Conservation (phyloP, 2,113 vertebrate genomes). For the Maccullochella peelii region DNA sequence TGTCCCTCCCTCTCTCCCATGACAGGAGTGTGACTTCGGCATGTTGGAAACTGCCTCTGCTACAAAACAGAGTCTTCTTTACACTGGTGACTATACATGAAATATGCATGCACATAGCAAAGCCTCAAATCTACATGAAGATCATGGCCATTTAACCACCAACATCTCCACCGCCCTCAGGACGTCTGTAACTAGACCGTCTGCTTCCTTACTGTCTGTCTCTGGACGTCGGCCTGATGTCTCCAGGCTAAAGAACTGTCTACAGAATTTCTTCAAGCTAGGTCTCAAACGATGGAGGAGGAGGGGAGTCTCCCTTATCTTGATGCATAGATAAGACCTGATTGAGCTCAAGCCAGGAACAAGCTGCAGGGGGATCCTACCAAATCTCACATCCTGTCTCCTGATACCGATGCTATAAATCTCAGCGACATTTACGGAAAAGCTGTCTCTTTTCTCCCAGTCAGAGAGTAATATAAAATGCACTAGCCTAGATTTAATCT, state of each 20-base stretch:
- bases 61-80: not conserved
- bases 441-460: conserved; percentile 22
- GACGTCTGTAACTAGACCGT: conserved; percentile 24
- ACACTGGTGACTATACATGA: not conserved
- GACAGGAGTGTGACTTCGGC: conserved; percentile 56
- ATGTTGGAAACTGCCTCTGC: conserved; percentile 3
- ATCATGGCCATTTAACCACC: conserved; percentile 20
- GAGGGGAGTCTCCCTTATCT: conserved; percentile 66
- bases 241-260: conserved; percentile 23
- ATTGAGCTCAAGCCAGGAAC: conserved; percentile 56
- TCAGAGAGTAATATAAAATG: conserved; percentile 25
- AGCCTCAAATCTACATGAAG: conserved; percentile 12
- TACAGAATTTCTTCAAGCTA: conserved; percentile 53
- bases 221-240: conserved; percentile 27
- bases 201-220: conserved; percentile 50
- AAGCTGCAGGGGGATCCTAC: conserved; percentile 56
- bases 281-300: conserved; percentile 31
- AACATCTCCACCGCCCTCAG: conserved; percentile 16
- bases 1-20: conserved; percentile 48
- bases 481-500: conserved; percentile 43
- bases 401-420: conserved; percentile 57
- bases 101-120: not conserved
- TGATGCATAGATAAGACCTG: conserved; percentile 73
- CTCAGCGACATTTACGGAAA: conserved; percentile 43
- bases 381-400: conserved; percentile 51